phyloP scores from a whole-genome alignment of 2,113 vertebrate species.

The Melanocharis versteri region DNA sequence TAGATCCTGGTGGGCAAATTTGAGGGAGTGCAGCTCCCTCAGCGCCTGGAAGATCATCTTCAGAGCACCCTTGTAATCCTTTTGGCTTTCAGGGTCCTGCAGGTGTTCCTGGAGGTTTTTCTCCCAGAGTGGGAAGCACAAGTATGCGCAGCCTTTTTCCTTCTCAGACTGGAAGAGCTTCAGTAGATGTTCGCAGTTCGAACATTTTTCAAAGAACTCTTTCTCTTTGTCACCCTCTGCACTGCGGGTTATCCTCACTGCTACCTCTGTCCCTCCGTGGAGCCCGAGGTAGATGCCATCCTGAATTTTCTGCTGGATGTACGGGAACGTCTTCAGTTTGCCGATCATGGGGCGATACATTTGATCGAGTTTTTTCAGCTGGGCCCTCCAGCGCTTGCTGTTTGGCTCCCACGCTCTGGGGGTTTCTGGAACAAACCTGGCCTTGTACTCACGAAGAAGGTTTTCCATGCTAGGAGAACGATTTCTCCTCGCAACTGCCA shows the following conservation, averaged over 20 bases:
- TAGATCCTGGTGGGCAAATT: slow-evolving; percentile 67
- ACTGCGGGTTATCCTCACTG: slow-evolving; percentile 48
- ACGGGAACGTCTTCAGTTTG: slow-evolving; percentile 62
- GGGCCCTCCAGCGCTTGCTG: slow-evolving; percentile 51
- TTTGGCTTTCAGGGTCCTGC: not conserved
- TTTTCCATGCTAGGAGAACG: not conserved
- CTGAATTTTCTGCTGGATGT: slow-evolving; percentile 44
- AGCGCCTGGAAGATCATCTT: slow-evolving; percentile 66
- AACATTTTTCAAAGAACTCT: slow-evolving; percentile 17
- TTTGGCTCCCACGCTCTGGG: slow-evolving; percentile 23
- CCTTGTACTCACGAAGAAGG: not conserved
- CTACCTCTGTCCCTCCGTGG: slow-evolving; percentile 47
- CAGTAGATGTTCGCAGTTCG: slow-evolving; percentile 12
- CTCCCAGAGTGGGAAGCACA: slow-evolving; percentile 74
- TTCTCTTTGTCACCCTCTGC: not conserved
- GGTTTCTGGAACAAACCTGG: not conserved
- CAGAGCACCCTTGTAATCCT: slow-evolving; percentile 15
- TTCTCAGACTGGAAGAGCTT: slow-evolving; percentile 53
- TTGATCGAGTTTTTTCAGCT: slow-evolving; percentile 26
- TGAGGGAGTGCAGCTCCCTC: slow-evolving; percentile 38
- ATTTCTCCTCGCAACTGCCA: not conserved
- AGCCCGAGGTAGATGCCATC: slow-evolving; percentile 71
- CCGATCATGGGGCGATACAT: slow-evolving; percentile 43
- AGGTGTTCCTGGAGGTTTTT: slow-evolving; percentile 61
- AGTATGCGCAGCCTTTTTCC: not conserved